A percentile compares a stretch with the other conserved stretches of the same genome.
phyloP scores from a whole-genome alignment of 2,888 invertebrate species.

The Hypena proboscidalis region DNA sequence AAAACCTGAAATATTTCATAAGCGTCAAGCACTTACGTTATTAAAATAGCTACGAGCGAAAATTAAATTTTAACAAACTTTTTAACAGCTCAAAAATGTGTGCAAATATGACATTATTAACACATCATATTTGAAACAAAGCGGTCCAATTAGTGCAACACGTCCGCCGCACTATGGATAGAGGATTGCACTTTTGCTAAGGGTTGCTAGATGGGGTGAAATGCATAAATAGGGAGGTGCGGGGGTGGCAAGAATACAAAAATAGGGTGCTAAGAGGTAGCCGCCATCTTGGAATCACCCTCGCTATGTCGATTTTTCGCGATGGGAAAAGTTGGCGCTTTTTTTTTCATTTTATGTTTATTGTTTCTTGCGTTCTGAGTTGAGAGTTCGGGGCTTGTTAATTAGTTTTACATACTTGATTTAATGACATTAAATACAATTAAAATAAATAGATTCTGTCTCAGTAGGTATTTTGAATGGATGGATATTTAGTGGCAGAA shows the following conservation, averaged over 20 bases:
- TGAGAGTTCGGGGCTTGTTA: constrained; percentile 4
- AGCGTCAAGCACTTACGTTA: no score
- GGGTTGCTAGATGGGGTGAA: constrained; percentile 55
- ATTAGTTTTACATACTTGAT: not conserved
- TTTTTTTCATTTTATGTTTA: constrained; percentile 32
- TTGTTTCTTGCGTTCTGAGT: constrained; percentile 30
- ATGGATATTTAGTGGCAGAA: no score
- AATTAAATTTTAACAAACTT: no score
- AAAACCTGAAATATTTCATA: no score
- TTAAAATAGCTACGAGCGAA: no score
- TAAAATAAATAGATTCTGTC: no score
- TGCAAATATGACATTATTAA: not conserved
- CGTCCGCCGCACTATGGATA: constrained; percentile 31
- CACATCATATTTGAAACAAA: constrained; percentile 19
- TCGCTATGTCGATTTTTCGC: constrained; percentile 59
- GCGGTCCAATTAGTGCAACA: constrained; percentile 39
- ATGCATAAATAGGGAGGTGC: constrained; percentile 47
- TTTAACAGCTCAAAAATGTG: no score
- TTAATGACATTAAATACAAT: no score
- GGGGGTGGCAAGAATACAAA: constrained; percentile 75
- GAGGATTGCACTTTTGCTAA: constrained; percentile 58
- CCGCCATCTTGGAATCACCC: constrained; percentile 72
- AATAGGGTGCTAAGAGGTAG: constrained; percentile 77
- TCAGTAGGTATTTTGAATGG: no score
- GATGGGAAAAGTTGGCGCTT: constrained; percentile 47